phyloP scores from a whole-genome alignment of 2,113 vertebrate species.

The Zapornia atra region DNA sequence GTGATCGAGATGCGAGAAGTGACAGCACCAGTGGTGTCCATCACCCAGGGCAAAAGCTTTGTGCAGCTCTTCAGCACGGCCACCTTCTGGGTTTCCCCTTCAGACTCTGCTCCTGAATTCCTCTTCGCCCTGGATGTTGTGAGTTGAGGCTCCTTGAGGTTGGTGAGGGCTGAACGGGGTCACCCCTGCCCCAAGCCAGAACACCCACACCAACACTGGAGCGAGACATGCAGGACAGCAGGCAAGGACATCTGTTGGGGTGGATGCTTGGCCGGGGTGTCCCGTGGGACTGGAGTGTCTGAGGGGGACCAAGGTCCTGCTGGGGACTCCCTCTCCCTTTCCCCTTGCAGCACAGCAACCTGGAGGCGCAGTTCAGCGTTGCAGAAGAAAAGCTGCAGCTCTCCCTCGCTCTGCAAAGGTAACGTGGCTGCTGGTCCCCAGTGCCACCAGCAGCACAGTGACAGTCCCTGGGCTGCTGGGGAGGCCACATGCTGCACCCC shows the following conservation, averaged over 20 bases:
- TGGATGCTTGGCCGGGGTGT: background rate
- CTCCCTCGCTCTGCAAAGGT: slow-evolving; percentile 14
- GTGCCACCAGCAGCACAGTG: background rate
- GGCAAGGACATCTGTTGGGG: background rate
- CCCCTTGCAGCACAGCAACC: slow-evolving; percentile 31
- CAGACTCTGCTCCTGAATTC: background rate
- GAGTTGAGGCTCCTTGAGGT: background rate
- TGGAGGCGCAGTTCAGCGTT: slow-evolving; percentile 8
- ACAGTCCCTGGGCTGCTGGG: background rate
- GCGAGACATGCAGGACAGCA: accelerated
- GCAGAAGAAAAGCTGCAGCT: slow-evolving; percentile 5
- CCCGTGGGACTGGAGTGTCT: accelerated
- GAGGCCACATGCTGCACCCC: background rate
- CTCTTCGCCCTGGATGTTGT: slow-evolving; percentile 58
- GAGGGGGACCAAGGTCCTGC: background rate
- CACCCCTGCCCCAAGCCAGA: too few relatives aligned
- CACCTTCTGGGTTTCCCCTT: background rate
- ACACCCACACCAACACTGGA: accelerated
- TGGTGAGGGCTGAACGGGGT: accelerated
- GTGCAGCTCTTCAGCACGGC: slow-evolving; percentile 49
- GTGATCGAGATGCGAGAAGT: slow-evolving; percentile 19
- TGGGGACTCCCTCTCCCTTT: background rate
- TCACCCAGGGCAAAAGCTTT: background rate
- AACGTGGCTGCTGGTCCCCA: background rate
- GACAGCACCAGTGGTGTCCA: slow-evolving; percentile 23